Conservation (phyloP, 2,888 invertebrate species). For the Macrophya annulata region DNA sequence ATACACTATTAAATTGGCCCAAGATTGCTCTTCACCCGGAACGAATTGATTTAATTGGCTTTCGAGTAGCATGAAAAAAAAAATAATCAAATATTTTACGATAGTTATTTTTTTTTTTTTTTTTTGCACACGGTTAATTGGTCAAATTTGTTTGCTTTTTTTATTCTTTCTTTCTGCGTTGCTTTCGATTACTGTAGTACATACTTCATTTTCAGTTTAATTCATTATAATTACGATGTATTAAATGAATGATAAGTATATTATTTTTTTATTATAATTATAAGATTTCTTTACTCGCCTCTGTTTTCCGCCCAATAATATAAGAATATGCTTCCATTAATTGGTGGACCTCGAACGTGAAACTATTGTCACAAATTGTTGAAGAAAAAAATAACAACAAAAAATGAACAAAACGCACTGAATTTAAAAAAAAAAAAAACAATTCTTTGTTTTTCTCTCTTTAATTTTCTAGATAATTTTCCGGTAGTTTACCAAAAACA, state of each 20-base stretch:
- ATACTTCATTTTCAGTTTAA: background rate
- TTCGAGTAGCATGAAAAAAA: background rate
- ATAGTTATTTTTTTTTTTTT: background rate
- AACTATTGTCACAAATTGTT: constrained; percentile 9
- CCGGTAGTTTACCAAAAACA: background rate
- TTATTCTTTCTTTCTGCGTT: background rate
- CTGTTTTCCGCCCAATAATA: constrained; percentile 48
- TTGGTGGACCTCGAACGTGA: constrained; percentile 43
- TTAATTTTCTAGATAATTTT: background rate
- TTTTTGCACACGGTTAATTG: background rate
- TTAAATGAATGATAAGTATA: background rate
- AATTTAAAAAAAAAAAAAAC: background rate
- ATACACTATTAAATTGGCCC: background rate
- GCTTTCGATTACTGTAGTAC: background rate
- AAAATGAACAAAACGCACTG: background rate
- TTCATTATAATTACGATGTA: background rate
- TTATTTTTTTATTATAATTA: constrained; percentile 12
- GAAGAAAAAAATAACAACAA: background rate
- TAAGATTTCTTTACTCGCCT: constrained; percentile 52
- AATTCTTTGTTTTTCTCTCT: background rate
- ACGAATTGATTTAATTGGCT: background rate
- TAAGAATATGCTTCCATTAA: constrained; percentile 42
- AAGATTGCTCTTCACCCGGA: constrained; percentile 35
- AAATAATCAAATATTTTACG: background rate
- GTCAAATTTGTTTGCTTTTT: background rate